These are phyloP conservation scores for Odontamblyopus rebecca DNA, from an alignment of 2,797 vertebrate genomes.

Conservation along the genomic window DNA sequence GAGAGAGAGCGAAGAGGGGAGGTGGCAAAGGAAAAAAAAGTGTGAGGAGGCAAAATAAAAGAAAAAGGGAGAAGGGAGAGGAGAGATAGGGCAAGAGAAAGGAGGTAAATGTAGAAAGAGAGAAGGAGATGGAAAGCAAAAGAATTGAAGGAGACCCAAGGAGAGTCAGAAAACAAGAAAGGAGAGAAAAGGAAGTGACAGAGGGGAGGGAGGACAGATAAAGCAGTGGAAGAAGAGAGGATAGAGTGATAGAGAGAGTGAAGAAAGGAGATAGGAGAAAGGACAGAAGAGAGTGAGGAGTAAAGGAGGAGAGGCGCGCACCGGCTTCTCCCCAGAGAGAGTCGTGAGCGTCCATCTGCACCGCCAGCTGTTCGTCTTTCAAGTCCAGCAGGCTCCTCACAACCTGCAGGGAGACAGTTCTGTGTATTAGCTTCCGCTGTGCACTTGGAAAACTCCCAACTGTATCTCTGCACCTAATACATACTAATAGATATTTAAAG, in stretches of 20 bases:
- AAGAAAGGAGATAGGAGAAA: not conserved
- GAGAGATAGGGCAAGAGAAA: constrained; percentile 36
- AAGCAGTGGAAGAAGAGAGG: constrained; percentile 24
- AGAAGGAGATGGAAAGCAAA: not conserved
- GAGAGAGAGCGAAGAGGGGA: not conserved
- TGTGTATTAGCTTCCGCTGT: constrained; percentile 31
- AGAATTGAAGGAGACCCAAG: not conserved
- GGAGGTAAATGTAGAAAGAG: not conserved
- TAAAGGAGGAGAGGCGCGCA: constrained; percentile 69
- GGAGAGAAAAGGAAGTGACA: constrained; percentile 15
- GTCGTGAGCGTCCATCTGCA: constrained; percentile 91
- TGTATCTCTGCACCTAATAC: constrained; percentile 37
- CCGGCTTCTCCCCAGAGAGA: constrained; percentile 98
- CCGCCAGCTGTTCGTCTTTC: constrained; percentile 80
- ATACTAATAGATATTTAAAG: constrained; percentile 36
- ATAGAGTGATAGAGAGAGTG: constrained; percentile 66
- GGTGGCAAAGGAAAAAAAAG: not conserved
- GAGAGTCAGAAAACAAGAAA: constrained; percentile 28
- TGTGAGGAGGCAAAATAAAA: no score
- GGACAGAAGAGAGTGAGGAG: not conserved
- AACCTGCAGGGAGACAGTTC: constrained; percentile 80
- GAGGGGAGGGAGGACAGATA: not conserved
- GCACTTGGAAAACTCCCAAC: constrained; percentile 38
- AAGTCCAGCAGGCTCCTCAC: constrained; percentile 85
- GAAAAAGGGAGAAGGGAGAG: not conserved